Percentiles rank a stretch among this genome's conserved stretches.
phyloP scores from a whole-genome alignment of 2,888 invertebrate species.

The Ptycholaimellus sp. region DNA sequence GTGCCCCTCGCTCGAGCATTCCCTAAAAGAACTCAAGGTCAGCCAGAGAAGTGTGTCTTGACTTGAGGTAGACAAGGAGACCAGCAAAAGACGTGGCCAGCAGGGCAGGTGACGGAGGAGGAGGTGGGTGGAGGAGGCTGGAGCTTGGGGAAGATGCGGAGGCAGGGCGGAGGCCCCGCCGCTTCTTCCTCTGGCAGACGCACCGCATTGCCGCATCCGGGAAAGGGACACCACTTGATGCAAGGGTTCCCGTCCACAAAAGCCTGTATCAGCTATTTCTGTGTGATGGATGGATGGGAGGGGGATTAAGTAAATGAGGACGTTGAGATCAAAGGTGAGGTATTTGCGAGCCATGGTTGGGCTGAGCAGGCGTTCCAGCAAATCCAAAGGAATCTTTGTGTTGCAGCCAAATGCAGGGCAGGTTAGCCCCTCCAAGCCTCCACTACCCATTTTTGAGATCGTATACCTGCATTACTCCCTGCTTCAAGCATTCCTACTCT shows the following conservation, averaged over 20 bases:
- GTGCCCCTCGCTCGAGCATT: slow-evolving; percentile 40
- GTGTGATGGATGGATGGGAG: neutral
- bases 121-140: slow-evolving; percentile 30
- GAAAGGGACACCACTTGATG: slow-evolving; percentile 46
- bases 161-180: slow-evolving; percentile 6
- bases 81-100: slow-evolving; percentile 46
- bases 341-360: slow-evolving; percentile 42
- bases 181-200: slow-evolving; percentile 30
- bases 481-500: neutral
- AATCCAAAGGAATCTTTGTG: slow-evolving; percentile 40
- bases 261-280: no score
- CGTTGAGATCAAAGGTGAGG: slow-evolving; percentile 45
- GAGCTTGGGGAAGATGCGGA: slow-evolving; percentile 7
- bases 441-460: slow-evolving; percentile 41
- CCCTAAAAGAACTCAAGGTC: slow-evolving; percentile 26
- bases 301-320: slow-evolving; percentile 20
- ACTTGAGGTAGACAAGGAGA: slow-evolving; percentile 16
- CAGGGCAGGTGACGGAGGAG: slow-evolving; percentile 45
- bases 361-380: slow-evolving; percentile 42
- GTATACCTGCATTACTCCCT: slow-evolving; percentile 32
- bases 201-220: slow-evolving; percentile 43
- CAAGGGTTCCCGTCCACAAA: slow-evolving; percentile 45
- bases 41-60: no score
- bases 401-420: slow-evolving; percentile 43
- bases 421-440: slow-evolving; percentile 41